Evolutionary conservation across 1,140 invertebrate genomes (phyloP), one percentile per base, ranked within the genome.

Genomic region (Drosophila bipectinata): DNA sequence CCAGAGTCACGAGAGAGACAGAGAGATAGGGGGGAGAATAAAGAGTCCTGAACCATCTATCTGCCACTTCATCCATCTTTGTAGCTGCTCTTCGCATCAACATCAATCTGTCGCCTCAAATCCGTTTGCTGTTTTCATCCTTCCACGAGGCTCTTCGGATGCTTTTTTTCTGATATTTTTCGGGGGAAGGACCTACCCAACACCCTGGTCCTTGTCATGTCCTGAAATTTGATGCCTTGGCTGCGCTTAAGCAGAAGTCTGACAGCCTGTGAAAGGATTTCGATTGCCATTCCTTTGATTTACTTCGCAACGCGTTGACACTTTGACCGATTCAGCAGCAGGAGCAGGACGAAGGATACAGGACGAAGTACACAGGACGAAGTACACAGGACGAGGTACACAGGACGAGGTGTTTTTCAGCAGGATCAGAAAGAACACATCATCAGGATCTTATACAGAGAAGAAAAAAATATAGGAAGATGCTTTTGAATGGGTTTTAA

Each of bases 101-200:
- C 77, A 79, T 80, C 77, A 78, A 82, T 75, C 74, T 78, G 79
- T 83, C 79, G 71, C 79, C 69, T 80, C 72, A 67, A 80, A 80
- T 80, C 77, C 72, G 53, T 74, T 63, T 51, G 66, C 21, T 21
- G 21, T 21, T 21, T 21, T 21, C 21, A 21, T 21, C 21, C 21
- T 21, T 21, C 21, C 21, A 21, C 21, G 21, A 21, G 2, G 21
- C 24, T 18, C 32, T 44, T 53, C 56, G 74, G 34, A 37, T 37
- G 41, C 15, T 44, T 7, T 44, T 44, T 8, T 44, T n/a, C 12
- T 37, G 10, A 3, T 12, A 12, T 37, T 37, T 37, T 32, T 32
- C 1, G 32, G 32, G 8, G 9, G 7, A 7, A 28, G 26, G 26
- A 28, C 26, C 8, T 10, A 3, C 30, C 10, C 3, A 4, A 9